These are phyloP conservation scores for Microchrysa polita DNA, from an alignment of 2,888 invertebrate genomes.

Conservation along the genomic window DNA sequence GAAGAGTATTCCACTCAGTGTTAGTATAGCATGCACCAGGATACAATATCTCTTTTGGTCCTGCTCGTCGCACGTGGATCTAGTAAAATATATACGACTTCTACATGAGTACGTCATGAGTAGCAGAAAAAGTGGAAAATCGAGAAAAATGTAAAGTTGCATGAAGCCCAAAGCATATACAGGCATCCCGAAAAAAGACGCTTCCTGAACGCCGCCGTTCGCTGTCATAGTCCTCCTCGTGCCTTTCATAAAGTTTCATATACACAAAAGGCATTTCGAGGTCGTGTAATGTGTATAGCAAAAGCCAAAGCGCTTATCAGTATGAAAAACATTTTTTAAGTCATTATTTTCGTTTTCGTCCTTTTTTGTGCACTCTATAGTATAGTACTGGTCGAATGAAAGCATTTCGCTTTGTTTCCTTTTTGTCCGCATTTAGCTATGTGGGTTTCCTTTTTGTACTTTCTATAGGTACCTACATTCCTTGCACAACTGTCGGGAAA, in stretches of 20 bases:
- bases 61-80: conserved; percentile 1
- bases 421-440: neutral
- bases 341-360: conserved; percentile 32
- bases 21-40: neutral
- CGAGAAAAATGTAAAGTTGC: neutral
- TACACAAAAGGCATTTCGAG: conserved; percentile 41
- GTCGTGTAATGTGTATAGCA: conserved; percentile 43
- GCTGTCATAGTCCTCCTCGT: neutral
- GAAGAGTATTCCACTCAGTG: neutral
- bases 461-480: too few species aligned
- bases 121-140: too few species aligned
- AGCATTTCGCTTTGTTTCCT: conserved; percentile 42
- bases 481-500: conserved; percentile 8
- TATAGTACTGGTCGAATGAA: conserved; percentile 2
- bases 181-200: conserved; percentile 23
- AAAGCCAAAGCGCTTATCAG: conserved; percentile 46
- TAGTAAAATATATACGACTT: neutral
- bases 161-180: neutral
- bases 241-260: conserved; percentile 46
- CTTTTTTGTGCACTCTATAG: too few species aligned
- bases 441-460: conserved; percentile 7
- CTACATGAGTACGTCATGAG: too few species aligned
- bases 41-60: neutral
- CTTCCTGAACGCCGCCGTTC: conserved; percentile 22
- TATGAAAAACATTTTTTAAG: conserved; percentile 45